Evolutionary conservation across 2,113 vertebrate species (phyloP).

Genomic region (Poicephalus meyeri): DNA sequence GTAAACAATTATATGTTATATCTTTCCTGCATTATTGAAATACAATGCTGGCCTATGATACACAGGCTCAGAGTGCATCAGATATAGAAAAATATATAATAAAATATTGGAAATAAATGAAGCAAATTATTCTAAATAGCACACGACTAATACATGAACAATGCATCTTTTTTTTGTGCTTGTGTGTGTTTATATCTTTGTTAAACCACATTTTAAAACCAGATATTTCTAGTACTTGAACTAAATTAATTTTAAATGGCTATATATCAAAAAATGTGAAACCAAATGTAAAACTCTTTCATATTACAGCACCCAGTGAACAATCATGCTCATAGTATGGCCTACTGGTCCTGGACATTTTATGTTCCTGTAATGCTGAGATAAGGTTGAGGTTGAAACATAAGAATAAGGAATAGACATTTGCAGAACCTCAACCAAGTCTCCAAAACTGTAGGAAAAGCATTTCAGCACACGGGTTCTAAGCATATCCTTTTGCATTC

Average conservation of each 20-base stretch:
- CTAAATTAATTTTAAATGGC: not conserved
- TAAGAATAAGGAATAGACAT: rapidly evolving
- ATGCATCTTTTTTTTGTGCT: not conserved
- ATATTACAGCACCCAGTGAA: not conserved
- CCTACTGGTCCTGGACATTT: not conserved
- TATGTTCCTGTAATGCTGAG: not conserved
- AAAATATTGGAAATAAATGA: not conserved
- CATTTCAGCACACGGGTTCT: not conserved
- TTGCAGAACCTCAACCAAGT: not conserved
- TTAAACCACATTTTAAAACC: not conserved
- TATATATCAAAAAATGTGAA: not conserved
- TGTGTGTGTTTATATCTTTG: not conserved
- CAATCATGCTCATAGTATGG: not conserved
- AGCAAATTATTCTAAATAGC: not conserved
- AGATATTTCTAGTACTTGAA: not conserved
- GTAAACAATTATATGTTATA: not conserved
- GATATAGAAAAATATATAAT: not conserved
- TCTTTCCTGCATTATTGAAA: not conserved
- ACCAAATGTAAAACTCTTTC: not conserved
- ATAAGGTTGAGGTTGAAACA: not conserved
- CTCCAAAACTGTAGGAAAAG: not conserved
- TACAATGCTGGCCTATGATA: not conserved
- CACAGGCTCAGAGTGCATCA: not conserved
- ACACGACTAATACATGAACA: not conserved
- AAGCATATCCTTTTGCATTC: not conserved